These are phyloP conservation scores for Botia kubotai DNA, from an alignment of 2,797 vertebrate genomes.

Conservation along the genomic window DNA sequence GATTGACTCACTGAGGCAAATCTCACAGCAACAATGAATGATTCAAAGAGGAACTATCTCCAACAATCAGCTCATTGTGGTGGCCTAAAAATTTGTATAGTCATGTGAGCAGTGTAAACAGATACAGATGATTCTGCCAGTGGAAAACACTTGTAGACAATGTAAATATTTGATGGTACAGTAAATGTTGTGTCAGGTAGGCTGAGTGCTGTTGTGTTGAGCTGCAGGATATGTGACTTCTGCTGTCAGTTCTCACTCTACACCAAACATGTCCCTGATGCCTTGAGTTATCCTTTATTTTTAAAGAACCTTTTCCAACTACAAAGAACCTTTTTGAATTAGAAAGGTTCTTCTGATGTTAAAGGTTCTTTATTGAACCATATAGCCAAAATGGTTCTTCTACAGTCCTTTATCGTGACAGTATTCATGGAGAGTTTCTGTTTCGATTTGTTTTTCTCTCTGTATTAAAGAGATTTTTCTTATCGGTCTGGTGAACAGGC, in stretches of 20 bases:
- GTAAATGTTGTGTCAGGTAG: background rate
- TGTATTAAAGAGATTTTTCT: background rate
- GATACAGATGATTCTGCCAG: background rate
- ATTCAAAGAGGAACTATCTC: background rate
- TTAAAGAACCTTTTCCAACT: too few species aligned
- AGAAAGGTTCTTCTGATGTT: too few species aligned
- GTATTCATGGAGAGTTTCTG: background rate
- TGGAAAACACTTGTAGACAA: background rate
- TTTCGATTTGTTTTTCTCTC: background rate
- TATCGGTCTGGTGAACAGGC: background rate
- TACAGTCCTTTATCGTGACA: background rate
- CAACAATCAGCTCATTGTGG: conserved; percentile 40
- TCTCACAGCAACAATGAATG: conserved; percentile 24
- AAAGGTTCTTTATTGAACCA: too few species aligned
- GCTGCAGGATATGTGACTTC: background rate
- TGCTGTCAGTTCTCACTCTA: background rate
- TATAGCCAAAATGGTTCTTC: too few species aligned
- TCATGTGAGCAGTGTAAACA: conserved; percentile 41
- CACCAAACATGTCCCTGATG: background rate
- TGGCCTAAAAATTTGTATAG: too few species aligned
- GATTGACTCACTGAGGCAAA: conserved; percentile 29
- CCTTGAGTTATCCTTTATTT: conserved; percentile 2
- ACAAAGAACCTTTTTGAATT: too few species aligned
- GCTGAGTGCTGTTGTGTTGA: conserved; percentile 7
- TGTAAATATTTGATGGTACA: conserved; percentile 25